Conservation (phyloP, 2,888 invertebrate genomes). For the Philopedon plagiatum region DNA sequence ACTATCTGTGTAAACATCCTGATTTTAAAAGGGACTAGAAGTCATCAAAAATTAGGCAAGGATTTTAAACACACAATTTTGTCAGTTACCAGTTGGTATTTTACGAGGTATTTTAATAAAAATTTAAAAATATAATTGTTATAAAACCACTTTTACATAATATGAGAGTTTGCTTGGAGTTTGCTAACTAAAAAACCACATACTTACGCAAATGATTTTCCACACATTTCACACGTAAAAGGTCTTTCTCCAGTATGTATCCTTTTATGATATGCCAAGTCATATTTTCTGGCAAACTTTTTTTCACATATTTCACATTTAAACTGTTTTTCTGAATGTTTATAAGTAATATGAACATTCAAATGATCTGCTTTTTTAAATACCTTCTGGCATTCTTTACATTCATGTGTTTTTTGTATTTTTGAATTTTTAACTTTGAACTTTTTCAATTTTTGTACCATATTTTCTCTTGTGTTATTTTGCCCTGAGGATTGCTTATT, state of each 20-base stretch:
- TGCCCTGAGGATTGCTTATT: not conserved
- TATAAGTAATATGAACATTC: conserved; percentile 35
- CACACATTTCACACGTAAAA: conserved; percentile 39
- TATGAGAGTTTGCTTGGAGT: too few species aligned
- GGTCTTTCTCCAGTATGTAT: conserved; percentile 41
- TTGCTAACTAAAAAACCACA: too few species aligned
- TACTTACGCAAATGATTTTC: conserved; percentile 42
- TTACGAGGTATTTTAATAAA: too few species aligned
- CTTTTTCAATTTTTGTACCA: not conserved
- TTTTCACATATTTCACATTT: conserved; percentile 33
- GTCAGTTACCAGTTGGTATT: too few species aligned
- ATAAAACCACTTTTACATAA: too few species aligned
- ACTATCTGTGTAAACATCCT: too few species aligned
- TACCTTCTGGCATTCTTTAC: conserved; percentile 28
- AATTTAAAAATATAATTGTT: too few species aligned
- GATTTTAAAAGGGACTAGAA: too few species aligned
- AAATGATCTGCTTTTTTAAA: conserved; percentile 34
- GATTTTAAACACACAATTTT: too few species aligned
- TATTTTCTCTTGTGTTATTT: not conserved
- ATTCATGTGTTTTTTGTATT: conserved; percentile 18
- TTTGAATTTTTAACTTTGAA: conserved; percentile 1
- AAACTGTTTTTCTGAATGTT: conserved; percentile 35
- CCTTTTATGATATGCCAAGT: conserved; percentile 25
- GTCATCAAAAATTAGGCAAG: too few species aligned
- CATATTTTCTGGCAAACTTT: conserved; percentile 40